A percentile compares a stretch with the other conserved stretches of the same genome.
phyloP scores from a whole-genome alignment of 1,140 invertebrate genomes.

The Leucophenga varia region DNA sequence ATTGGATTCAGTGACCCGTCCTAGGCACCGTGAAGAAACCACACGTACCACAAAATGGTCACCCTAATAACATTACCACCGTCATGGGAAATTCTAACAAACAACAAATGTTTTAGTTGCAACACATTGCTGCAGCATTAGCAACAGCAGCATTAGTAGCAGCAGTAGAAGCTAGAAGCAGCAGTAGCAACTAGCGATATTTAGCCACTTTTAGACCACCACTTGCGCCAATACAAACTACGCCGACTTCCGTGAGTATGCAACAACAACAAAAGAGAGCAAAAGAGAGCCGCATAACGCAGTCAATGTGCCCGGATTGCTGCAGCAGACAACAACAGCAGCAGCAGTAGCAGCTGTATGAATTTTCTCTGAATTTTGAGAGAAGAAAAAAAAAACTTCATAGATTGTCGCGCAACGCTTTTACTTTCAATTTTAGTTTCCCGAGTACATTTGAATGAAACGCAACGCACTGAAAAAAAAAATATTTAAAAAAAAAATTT shows the following conservation, averaged over 20 bases:
- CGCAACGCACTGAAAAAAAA: slow-evolving; percentile 13
- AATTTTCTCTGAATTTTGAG: no score
- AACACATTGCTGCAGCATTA: no score
- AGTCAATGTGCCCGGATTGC: slow-evolving; percentile 35
- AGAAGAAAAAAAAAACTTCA: no score
- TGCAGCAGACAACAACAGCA: slow-evolving; percentile 11
- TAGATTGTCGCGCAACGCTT: no score
- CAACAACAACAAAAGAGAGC: slow-evolving; percentile 11
- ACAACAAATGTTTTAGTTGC: slow-evolving; percentile 23
- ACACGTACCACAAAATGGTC: no score
- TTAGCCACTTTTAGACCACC: slow-evolving; percentile 30
- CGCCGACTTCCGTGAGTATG: slow-evolving; percentile 31
- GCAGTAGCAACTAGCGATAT: no score
- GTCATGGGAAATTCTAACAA: background rate
- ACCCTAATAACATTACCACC: no score
- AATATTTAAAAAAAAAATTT: slow-evolving; percentile 4
- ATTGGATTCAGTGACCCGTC: no score
- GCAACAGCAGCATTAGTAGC: no score
- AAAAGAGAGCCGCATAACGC: slow-evolving; percentile 1
- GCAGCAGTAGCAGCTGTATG: no score
- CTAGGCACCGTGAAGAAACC: no score
- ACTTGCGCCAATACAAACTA: slow-evolving; percentile 27
- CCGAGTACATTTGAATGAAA: slow-evolving; percentile 46
- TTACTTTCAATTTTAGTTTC: slow-evolving; percentile 46
- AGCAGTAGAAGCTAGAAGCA: background rate